Conservation (phyloP, 2,888 invertebrate species). For the Epsilonema sp. region DNA sequence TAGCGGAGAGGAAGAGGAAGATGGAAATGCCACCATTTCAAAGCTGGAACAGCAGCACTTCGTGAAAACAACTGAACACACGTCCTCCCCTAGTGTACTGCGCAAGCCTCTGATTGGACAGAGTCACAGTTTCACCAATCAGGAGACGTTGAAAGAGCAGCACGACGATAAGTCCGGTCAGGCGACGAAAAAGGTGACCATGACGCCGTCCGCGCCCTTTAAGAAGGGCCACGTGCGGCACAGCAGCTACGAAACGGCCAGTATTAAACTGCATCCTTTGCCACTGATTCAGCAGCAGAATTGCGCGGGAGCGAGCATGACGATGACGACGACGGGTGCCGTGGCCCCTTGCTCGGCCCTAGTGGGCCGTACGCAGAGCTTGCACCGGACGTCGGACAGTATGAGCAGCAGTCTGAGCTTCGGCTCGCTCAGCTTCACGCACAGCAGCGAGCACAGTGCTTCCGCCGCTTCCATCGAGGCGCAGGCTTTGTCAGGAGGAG, state of each 20-base stretch:
- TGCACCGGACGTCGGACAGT: background rate
- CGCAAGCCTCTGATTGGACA: too few species aligned
- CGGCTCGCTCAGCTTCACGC: background rate
- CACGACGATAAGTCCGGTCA: too few species aligned
- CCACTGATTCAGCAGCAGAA: constrained; percentile 12
- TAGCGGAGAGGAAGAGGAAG: too few species aligned
- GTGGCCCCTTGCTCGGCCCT: background rate
- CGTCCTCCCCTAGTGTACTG: background rate
- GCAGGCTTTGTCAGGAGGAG: background rate
- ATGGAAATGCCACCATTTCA: too few species aligned
- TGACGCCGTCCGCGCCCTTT: constrained; percentile 7
- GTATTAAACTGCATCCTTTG: constrained; percentile 15
- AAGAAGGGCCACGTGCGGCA: constrained; percentile 16
- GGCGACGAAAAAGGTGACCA: background rate
- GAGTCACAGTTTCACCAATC: too few species aligned
- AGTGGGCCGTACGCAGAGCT: too few species aligned
- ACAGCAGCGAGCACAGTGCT: background rate
- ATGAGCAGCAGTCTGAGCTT: background rate
- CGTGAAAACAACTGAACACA: background rate
- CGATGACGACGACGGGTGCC: background rate
- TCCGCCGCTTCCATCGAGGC: background rate
- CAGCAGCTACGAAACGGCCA: constrained; percentile 18
- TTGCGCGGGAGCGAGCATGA: background rate
- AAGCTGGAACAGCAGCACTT: too few species aligned
- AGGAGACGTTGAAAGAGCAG: too few species aligned